Evolutionary conservation across 35 echinoderm and acorn worm species (phyloP), one percentile per base, ranked within the genome.

Genomic region (Ophiothrix spiculata): DNA sequence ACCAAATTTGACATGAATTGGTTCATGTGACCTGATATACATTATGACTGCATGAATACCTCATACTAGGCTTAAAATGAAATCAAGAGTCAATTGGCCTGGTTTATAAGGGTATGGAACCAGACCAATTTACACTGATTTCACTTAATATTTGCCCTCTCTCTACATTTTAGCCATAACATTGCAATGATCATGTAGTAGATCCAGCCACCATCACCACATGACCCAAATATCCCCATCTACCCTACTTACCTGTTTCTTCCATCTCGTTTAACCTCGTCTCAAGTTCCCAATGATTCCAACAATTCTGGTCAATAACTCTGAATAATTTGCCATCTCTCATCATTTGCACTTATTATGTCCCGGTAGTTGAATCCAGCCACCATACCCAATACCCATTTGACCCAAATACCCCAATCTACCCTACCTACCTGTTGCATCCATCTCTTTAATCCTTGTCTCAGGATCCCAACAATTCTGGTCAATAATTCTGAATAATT

Each of bases 321-420:
- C 95, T 63, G 77, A 98, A 98, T 11, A 98, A 37, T 60, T 98
- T 98, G 38, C 95, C 95, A 80, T 98, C 95, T 42, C 91, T 85
- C 91, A 93, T 93, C 95, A 93, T 98, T 88, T 88, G 15, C 95
- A 91, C 40, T 98, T 78, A 49, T 91, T 93, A 39, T 91, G 92
- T 75, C 90, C 88, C 75, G 90, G 85, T 1, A 98, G 84, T 39
- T 98, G 95, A 39, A 98, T 93, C 95, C 95, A 98, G 2, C 95
- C 95, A 49, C 95, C 95, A 75, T 98, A 98, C 33, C 95, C 95
- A n/a, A 86, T 98, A 98, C n/a, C n/a, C n/a, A n/a, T n/a, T n/a
- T n/a, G 31, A 39, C 79, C 6, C 23, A 38, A n/a, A n/a, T n/a
- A n/a, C n/a, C n/a, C n/a, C n/a, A n/a, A n/a, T n/a, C n/a, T 16